Evolutionary conservation across 2,113 vertebrate genomes (phyloP).

Genomic region (Addax nasomaculatus): DNA sequence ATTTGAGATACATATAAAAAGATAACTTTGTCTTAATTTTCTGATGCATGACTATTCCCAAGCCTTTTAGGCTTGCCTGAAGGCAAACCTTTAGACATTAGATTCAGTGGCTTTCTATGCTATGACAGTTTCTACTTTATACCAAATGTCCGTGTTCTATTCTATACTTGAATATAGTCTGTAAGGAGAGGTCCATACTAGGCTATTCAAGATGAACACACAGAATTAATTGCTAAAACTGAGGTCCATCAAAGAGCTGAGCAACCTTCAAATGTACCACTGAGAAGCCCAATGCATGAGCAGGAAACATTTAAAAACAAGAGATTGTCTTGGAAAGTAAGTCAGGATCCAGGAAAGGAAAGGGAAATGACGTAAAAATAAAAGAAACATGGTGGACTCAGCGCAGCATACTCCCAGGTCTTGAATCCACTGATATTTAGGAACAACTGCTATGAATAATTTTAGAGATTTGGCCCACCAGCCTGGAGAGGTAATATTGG

Average conservation of each 20-base stretch:
- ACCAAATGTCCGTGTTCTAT: neutral
- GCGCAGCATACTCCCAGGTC: neutral
- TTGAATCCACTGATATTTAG: neutral
- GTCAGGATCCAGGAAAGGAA: neutral
- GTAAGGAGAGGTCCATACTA: neutral
- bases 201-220: neutral
- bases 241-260: neutral
- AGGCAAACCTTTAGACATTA: neutral
- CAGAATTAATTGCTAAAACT: neutral
- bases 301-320: neutral
- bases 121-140: neutral
- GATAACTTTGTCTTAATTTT: neutral
- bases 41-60: neutral
- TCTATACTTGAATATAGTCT: neutral
- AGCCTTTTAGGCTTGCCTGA: neutral
- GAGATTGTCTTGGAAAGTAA: neutral
- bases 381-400: neutral
- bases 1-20: neutral
- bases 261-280: neutral
- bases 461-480: neutral
- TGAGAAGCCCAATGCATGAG: neutral
- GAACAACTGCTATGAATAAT: neutral
- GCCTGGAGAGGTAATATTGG: neutral
- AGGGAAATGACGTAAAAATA: neutral
- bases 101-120: neutral